Base-by-base conservation (phyloP, 2,113 vertebrate genomes). In the Upupa epops region DNA sequence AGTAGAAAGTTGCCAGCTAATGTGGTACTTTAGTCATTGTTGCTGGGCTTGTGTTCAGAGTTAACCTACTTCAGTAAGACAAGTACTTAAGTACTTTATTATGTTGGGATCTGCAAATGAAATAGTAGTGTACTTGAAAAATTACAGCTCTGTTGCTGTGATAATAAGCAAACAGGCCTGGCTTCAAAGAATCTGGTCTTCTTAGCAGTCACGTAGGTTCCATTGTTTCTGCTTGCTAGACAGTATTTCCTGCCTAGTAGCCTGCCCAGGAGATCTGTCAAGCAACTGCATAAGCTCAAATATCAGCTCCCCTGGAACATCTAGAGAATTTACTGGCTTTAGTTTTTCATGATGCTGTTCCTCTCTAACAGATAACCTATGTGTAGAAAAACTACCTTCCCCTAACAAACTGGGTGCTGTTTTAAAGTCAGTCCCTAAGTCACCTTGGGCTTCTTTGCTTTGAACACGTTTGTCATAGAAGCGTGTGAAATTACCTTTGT, bases 161-260 rank as follows among this genome's bases (percentile, higher is more conserved):
- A 92, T 85, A 93, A 82, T 63, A 52, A 66, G 21, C 78, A 89
- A 86, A 73, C 74, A 82, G 88, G 88, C 88, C 71, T 36, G 85
- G 66, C 83, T 63, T 92, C 71, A 84, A 90, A 73, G 74, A 89
- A 59, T 37, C n/a, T 13, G 4, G 22, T 32, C 1, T 0, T 70
- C 68, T 63, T 79, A 54, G 65, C 25, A 36, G 36, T 51, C 46
- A 81, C 90, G 49, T 75, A 48, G 93, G n/a, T 55, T 79, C 42
- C 72, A 59, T 36, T 14, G 2, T 82, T 65, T 82, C 66, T 89
- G 84, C 70, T 66, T 85, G 46, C 68, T 72, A n/a, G 61, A 64
- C 70, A 65, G 26, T 16, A 11, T 85, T 88, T 84, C 26, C 13
- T 46, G 60, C n/a, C n/a, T n/a, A n/a, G n/a, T 58, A 78, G 58